Conservation (phyloP, 2,797 vertebrate genomes). For the Alca torda region DNA sequence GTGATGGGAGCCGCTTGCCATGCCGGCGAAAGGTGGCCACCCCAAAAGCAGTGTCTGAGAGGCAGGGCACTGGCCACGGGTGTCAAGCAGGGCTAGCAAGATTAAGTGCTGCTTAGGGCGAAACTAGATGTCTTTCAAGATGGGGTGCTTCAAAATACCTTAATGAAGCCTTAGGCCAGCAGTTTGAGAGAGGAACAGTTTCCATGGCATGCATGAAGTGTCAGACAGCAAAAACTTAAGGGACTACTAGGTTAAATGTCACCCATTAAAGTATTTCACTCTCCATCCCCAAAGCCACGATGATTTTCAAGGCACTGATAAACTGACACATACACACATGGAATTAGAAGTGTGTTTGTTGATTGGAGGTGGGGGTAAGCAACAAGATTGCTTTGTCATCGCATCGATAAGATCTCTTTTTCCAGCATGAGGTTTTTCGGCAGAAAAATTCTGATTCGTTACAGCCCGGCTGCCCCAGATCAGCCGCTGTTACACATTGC, state of each 20-base stretch:
- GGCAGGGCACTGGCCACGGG: not conserved
- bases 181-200: not conserved
- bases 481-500: not conserved
- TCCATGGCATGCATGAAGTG: not conserved
- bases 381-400: not conserved
- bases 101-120: not conserved
- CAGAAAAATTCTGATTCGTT: not conserved
- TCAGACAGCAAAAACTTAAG: not conserved
- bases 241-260: not conserved
- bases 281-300: not conserved
- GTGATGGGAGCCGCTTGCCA: fast-evolving
- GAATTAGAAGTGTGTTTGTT: not conserved
- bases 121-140: not conserved
- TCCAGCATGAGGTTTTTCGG: not conserved
- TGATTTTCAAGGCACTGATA: not conserved
- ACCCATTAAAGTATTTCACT: not conserved
- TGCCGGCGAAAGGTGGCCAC: not conserved
- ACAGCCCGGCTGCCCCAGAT: not conserved
- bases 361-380: not conserved
- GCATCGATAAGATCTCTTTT: not conserved
- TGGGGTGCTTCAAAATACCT: not conserved
- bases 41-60: not conserved
- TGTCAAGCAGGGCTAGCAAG: not conserved
- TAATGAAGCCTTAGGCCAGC: not conserved
- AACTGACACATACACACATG: fast-evolving